Percentiles rank a stretch among this genome's conserved stretches.
Conservation (phyloP, 2,888 invertebrate species). For the Petrolisthes manimaculis region DNA sequence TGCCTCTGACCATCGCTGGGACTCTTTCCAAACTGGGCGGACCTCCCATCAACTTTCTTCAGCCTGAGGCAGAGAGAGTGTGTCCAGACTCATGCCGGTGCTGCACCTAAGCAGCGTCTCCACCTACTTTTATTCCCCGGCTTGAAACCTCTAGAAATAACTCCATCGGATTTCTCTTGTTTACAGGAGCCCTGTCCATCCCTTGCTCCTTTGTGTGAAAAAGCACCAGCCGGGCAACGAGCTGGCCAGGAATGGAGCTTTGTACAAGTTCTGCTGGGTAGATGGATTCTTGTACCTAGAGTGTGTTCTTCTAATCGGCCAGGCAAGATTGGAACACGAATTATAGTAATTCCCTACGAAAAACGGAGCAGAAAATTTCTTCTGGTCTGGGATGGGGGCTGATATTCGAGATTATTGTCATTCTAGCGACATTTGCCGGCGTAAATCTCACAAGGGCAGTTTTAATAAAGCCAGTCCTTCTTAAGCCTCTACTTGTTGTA, state of each 20-base stretch:
- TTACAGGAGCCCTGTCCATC: slow-evolving; percentile 7
- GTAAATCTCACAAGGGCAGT: too few species aligned
- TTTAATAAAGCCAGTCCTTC: background rate
- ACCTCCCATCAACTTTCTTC: too few species aligned
- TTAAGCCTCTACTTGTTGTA: slow-evolving; percentile 12
- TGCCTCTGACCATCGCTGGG: too few species aligned
- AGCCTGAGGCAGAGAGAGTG: background rate
- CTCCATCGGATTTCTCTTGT: background rate
- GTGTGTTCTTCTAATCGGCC: background rate
- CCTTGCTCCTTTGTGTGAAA: background rate
- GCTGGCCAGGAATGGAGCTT: background rate
- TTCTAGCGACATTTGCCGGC: slow-evolving; percentile 25
- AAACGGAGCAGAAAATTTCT: background rate
- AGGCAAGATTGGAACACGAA: slow-evolving; percentile 1
- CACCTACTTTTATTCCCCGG: background rate
- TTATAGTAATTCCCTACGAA: background rate
- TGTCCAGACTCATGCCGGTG: background rate
- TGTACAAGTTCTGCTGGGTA: too few species aligned
- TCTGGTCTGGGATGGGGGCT: slow-evolving; percentile 13
- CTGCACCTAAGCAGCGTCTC: background rate
- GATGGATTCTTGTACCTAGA: slow-evolving; percentile 16
- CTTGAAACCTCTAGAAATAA: background rate
- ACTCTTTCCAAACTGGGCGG: too few species aligned
- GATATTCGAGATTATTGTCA: slow-evolving; percentile 5
- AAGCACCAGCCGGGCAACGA: background rate